These are phyloP conservation scores for Leptopterna dolabrata DNA, from an alignment of 2,888 invertebrate genomes.

Conservation along the genomic window DNA sequence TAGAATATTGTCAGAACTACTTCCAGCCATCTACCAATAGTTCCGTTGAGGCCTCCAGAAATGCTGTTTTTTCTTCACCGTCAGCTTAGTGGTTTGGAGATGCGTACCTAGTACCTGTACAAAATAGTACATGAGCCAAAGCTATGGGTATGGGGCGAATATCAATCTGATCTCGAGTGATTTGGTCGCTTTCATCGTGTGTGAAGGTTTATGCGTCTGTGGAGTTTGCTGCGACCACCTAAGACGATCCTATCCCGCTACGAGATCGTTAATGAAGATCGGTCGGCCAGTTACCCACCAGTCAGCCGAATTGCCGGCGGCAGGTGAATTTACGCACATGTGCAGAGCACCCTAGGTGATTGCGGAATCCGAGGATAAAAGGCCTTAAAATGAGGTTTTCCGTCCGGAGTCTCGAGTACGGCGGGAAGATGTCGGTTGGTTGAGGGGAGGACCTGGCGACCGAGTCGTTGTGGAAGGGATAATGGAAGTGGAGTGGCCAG, in stretches of 20 bases:
- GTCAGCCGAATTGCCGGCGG: background rate
- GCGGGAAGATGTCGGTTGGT: background rate
- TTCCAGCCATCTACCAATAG: too few species aligned
- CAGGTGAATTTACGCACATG: background rate
- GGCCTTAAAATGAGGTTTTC: background rate
- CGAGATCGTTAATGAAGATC: background rate
- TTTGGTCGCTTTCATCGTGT: background rate
- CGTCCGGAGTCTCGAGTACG: background rate
- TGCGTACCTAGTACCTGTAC: too few species aligned
- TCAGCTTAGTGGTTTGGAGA: too few species aligned
- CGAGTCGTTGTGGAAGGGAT: constrained; percentile 17
- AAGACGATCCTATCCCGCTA: background rate
- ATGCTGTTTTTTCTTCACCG: too few species aligned
- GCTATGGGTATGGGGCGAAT: background rate
- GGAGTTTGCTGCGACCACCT: background rate
- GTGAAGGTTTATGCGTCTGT: background rate
- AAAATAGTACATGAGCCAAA: too few species aligned
- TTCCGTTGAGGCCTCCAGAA: too few species aligned
- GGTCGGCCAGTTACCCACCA: background rate
- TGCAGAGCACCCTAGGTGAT: background rate
- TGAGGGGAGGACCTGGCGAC: background rate
- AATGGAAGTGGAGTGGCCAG: constrained; percentile 25
- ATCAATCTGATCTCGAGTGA: background rate
- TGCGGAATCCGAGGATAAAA: background rate
- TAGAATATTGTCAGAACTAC: too few species aligned